Evolutionary conservation across 2,888 invertebrate species (phyloP), one percentile per base, ranked within the genome.

Genomic region (Meliscaeva auricollis): DNA sequence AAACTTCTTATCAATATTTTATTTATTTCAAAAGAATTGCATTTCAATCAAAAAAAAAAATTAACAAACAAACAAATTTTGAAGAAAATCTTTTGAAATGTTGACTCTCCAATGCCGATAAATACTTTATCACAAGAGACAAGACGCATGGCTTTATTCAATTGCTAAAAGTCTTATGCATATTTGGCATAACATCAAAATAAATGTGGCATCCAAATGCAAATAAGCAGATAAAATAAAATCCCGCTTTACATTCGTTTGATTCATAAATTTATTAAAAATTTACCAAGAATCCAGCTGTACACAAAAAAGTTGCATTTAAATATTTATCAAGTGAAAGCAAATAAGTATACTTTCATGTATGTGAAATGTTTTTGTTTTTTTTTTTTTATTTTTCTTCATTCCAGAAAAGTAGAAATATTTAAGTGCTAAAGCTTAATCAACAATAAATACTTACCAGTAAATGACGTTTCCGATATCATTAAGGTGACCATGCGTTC

Each of bases 161-260:
- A 26, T 26, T 26, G 26, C 26, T 26, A 9, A 32, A 54, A 54
- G 30, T 54, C 30, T 15, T 54, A 9, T 32, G 11, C 5, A 54
- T 54, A 32, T 32, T n/a, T 58, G 58, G 38, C 58, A 58, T 7
- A 38, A n/a, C 11, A 58, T 58, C 56, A 58, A 58, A 58, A 38
- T 35, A 32, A 58, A 58, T 58, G 3, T 20, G 6, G 35, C 20
- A 35, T 17, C 11, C 9, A 9, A 35, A 58, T 22, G 58, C 35
- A 38, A 58, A 58, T 58, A 58, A 58, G 13, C 20, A 2, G 1
- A 58, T 20, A 58, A 58, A 35, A 56, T 56, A 35, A 35, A 58
- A 58, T 38, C 7, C 9, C 20, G 13, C 13, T 38, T 35, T 17
- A 17, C 1, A 20, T 6, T 35, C 7, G 17, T 56, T 35, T 35